These are phyloP conservation scores for Arremon aurantiirostris DNA, from an alignment of 2,797 vertebrate genomes.

Conservation along the genomic window DNA sequence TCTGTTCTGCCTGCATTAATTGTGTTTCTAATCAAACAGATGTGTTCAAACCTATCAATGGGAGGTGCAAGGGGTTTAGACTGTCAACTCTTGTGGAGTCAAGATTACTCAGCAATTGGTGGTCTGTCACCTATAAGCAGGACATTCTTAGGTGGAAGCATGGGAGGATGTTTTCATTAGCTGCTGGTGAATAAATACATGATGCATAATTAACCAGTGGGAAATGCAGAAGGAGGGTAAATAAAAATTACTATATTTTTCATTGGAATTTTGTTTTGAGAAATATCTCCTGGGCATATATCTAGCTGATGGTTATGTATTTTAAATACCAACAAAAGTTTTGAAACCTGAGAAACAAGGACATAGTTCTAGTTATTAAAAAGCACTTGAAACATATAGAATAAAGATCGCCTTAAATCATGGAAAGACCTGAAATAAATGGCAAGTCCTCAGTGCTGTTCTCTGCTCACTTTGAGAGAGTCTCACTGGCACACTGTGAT, in stretches of 20 bases:
- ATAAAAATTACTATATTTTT: background rate
- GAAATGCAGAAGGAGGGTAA: background rate
- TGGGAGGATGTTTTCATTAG: background rate
- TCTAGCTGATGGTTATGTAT: background rate
- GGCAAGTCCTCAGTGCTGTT: background rate
- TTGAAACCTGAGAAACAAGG: background rate
- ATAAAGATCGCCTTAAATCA: background rate
- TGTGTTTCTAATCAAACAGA: background rate
- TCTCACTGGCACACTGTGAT: background rate
- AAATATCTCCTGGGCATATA: background rate
- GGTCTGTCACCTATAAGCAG: background rate
- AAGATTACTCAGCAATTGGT: background rate
- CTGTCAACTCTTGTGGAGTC: background rate
- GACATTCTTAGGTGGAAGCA: background rate
- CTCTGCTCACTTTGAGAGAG: background rate
- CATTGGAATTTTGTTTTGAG: background rate
- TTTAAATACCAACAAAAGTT: background rate
- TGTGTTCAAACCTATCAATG: background rate
- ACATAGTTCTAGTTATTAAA: background rate
- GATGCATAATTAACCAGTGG: background rate
- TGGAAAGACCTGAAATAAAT: background rate
- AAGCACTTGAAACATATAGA: background rate
- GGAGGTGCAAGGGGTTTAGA: background rate
- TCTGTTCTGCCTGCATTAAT: background rate
- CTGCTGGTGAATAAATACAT: background rate